Conservation (phyloP, 2,888 invertebrate species). For the Nomada flava region DNA sequence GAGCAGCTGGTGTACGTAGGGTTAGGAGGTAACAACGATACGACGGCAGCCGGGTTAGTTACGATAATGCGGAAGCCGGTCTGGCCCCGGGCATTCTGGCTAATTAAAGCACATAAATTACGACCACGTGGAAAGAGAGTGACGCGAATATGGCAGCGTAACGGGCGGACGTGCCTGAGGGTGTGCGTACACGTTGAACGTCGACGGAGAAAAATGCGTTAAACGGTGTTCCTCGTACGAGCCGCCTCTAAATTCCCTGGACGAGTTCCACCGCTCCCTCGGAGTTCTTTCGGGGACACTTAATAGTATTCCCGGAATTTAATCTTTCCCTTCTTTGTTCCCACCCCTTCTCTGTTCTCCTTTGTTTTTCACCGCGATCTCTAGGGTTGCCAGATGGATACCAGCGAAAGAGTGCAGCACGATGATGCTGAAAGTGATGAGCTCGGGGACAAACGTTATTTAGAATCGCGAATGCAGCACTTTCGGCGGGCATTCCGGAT, state of each 20-base stretch:
- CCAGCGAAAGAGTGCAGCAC: too few species aligned
- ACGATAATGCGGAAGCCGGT: slow-evolving; percentile 42
- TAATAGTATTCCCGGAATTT: slow-evolving; percentile 32
- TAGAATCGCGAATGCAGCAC: slow-evolving; percentile 8
- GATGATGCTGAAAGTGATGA: background rate
- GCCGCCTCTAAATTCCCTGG: slow-evolving; percentile 27
- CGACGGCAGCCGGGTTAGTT: slow-evolving; percentile 45
- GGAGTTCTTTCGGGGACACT: background rate
- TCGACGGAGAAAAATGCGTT: slow-evolving; percentile 52
- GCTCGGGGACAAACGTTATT: slow-evolving; percentile 7
- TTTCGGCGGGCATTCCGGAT: slow-evolving; percentile 7
- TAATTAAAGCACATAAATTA: slow-evolving; percentile 78
- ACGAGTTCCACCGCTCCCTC: background rate
- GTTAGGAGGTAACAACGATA: slow-evolving; percentile 8
- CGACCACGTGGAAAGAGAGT: slow-evolving; percentile 66
- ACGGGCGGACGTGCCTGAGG: slow-evolving; percentile 51
- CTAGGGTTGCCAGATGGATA: background rate
- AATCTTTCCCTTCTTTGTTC: slow-evolving; percentile 11
- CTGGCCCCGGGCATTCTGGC: slow-evolving; percentile 66
- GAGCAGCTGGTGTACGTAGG: background rate
- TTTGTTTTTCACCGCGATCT: background rate
- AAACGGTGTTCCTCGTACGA: slow-evolving; percentile 19
- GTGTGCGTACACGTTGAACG: slow-evolving; percentile 26
- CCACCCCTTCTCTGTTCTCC: background rate
- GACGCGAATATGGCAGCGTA: slow-evolving; percentile 67